A percentile compares a stretch with the other conserved stretches of the same genome.
Evolutionary conservation across 2,888 invertebrate genomes (phyloP).

Genomic region (Euplagia quadripunctaria): DNA sequence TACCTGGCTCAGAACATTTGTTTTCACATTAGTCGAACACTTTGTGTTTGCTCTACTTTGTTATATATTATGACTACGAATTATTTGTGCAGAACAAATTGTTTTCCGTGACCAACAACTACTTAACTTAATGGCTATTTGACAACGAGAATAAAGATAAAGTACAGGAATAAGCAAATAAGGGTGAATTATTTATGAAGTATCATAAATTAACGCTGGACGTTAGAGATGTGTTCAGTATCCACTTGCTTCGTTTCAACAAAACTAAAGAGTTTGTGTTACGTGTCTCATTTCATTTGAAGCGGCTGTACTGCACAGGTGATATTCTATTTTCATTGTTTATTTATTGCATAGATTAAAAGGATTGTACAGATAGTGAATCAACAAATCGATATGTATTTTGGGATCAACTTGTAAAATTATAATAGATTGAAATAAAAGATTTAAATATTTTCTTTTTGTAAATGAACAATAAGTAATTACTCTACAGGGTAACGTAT

Average conservation of each 20-base stretch:
- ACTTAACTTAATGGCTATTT: conserved; percentile 44
- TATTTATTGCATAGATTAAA: background rate
- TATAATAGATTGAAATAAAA: background rate
- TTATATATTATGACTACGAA: conserved; percentile 13
- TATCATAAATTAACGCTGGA: conserved; percentile 23
- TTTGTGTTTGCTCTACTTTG: conserved; percentile 27
- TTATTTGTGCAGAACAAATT: conserved; percentile 37
- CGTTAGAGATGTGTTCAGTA: conserved; percentile 6
- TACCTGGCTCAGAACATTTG: background rate
- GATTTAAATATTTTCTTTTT: background rate
- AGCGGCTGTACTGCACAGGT: background rate
- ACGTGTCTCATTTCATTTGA: background rate
- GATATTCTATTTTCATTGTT: conserved; percentile 4
- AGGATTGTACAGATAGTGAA: background rate
- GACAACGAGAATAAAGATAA: conserved; percentile 39
- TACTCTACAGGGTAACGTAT: background rate
- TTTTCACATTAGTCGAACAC: background rate
- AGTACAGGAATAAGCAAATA: conserved; percentile 34
- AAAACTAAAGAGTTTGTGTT: background rate
- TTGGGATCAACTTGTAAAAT: background rate
- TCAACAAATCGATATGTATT: background rate
- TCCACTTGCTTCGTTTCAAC: background rate
- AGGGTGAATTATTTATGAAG: conserved; percentile 42
- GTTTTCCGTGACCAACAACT: conserved; percentile 33
- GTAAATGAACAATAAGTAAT: background rate